phyloP scores from a whole-genome alignment of 2,797 vertebrate genomes.

The Sebastes nivosus region DNA sequence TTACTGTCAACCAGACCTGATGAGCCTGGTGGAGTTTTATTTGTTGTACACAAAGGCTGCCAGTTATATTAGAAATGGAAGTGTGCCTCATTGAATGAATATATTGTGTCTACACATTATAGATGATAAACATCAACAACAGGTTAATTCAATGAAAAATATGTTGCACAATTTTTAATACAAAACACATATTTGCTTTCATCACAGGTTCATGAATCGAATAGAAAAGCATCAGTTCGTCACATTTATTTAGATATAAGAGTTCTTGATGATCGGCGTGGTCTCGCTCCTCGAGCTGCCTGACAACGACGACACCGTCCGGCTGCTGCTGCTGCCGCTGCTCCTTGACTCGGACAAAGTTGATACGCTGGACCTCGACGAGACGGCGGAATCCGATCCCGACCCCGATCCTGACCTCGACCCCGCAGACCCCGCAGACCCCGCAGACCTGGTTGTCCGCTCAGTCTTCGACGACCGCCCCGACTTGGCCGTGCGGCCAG shows the following conservation, averaged over 20 bases:
- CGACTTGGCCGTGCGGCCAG: conserved; percentile 27
- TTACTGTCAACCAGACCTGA: conserved; percentile 48
- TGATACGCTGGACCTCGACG: conserved; percentile 37
- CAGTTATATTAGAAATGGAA: neutral
- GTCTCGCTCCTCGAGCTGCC: conserved; percentile 21
- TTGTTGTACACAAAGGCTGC: neutral
- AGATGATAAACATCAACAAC: neutral
- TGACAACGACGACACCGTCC: conserved; percentile 46
- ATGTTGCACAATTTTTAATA: neutral
- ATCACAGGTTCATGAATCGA: neutral
- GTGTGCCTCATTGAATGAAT: neutral
- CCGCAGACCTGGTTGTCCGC: neutral
- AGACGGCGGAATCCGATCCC: conserved; percentile 23
- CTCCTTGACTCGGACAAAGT: conserved; percentile 19
- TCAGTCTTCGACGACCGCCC: conserved; percentile 1
- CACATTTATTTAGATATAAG: conserved; percentile 65
- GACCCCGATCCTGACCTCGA: conserved; percentile 6
- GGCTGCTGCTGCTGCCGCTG: conserved; percentile 44
- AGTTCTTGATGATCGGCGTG: conserved; percentile 61
- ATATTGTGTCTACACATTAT: neutral
- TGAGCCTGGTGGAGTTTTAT: neutral
- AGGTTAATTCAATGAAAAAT: neutral
- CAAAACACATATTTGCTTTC: neutral
- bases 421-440: neutral
- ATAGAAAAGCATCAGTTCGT: neutral